Percentiles rank a stretch among this genome's conserved stretches.
Conservation (phyloP, 2,888 invertebrate species). For the Pyrocoelia pectoralis region DNA sequence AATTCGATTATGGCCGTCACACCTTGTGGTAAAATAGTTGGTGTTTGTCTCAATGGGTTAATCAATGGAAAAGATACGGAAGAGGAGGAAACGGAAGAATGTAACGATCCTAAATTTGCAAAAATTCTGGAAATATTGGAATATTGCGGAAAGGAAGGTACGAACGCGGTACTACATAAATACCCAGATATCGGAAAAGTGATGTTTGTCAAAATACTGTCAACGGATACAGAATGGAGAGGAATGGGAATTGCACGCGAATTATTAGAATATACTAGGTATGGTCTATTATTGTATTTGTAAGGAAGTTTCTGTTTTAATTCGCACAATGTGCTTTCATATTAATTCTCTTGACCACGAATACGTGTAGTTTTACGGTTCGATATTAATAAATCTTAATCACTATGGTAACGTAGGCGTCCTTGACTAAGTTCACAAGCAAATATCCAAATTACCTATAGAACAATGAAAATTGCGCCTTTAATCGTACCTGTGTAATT, state of each 20-base stretch:
- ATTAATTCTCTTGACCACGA: too few species aligned
- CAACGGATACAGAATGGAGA: constrained; percentile 72
- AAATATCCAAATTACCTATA: too few species aligned
- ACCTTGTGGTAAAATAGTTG: constrained; percentile 64
- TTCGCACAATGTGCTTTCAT: too few species aligned
- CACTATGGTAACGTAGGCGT: not conserved
- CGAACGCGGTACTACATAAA: constrained; percentile 62
- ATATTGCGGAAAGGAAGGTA: constrained; percentile 64
- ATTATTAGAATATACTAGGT: constrained; percentile 70
- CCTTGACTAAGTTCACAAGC: not conserved
- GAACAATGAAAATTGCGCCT: too few species aligned
- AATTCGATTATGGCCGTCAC: constrained; percentile 71
- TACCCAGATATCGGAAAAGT: constrained; percentile 65
- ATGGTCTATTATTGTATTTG: too few species aligned
- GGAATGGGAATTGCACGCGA: constrained; percentile 72
- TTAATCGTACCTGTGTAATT: too few species aligned
- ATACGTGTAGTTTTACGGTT: too few species aligned
- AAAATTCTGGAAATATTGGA: constrained; percentile 70
- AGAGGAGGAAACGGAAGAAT: constrained; percentile 60
- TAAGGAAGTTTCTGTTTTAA: too few species aligned
- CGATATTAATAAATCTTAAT: too few species aligned
- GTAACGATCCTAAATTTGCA: constrained; percentile 69
- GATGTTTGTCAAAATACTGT: constrained; percentile 71
- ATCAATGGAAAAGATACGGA: constrained; percentile 55
- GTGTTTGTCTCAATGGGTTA: constrained; percentile 46